These are phyloP conservation scores for Zosterops japonicus DNA, from an alignment of 2,113 vertebrate genomes.

Conservation along the genomic window DNA sequence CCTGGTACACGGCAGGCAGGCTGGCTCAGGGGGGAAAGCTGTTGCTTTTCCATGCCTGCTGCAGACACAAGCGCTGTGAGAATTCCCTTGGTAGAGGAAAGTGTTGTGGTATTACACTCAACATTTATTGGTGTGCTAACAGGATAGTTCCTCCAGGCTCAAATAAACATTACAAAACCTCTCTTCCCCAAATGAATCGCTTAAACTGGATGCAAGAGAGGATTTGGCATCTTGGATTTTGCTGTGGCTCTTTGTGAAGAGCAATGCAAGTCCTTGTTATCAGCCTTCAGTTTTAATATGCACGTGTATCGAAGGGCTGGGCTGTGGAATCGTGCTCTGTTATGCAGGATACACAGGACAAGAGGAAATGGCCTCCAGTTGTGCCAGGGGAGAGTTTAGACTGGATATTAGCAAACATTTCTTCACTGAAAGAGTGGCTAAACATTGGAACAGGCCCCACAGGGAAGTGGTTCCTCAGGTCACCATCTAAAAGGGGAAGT, in stretches of 20 bases:
- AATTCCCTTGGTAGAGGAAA: neutral
- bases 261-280: neutral
- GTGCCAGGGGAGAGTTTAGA: neutral
- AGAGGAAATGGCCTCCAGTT: neutral
- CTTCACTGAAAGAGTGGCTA: neutral
- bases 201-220: neutral
- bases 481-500: neutral
- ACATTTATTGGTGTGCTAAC: neutral
- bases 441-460: neutral
- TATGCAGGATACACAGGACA: conserved; percentile 48
- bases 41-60: neutral
- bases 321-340: conserved; percentile 66
- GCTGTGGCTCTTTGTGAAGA: neutral
- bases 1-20: neutral
- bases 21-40: neutral
- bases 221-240: neutral
- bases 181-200: neutral
- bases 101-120: neutral
- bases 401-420: neutral
- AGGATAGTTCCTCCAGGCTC: neutral
- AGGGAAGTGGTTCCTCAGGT: neutral
- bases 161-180: neutral
- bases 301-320: conserved; percentile 52
- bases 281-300: neutral
- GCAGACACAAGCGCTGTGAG: accelerated